A percentile compares a stretch with the other conserved stretches of the same genome.
Conservation (phyloP, 1,140 invertebrate species). For the Aphelinus atriplicis region DNA sequence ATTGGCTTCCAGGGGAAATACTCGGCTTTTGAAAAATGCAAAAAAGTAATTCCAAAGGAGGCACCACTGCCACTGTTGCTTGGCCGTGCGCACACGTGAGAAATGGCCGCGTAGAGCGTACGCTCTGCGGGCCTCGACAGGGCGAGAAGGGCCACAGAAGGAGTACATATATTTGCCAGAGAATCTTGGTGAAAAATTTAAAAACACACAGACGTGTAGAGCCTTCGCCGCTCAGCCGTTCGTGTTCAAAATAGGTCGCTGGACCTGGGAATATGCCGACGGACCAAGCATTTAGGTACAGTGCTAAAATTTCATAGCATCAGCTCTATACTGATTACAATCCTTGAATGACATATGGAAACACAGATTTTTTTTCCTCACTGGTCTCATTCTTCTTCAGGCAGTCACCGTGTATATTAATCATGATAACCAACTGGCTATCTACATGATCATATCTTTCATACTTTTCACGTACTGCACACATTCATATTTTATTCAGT, state of each 20-base stretch:
- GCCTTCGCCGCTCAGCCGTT: neutral
- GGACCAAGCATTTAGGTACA: constrained; percentile 3
- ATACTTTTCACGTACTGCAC: neutral
- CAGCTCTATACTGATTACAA: too few species aligned
- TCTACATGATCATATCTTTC: too few species aligned
- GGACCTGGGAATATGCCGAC: constrained; percentile 4
- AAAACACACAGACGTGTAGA: constrained; percentile 14
- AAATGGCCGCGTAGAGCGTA: constrained; percentile 25
- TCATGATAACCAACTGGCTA: too few species aligned
- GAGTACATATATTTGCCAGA: neutral
- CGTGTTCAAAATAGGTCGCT: neutral
- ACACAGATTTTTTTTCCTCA: too few species aligned
- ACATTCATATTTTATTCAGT: neutral
- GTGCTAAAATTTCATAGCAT: too few species aligned
- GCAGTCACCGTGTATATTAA: too few species aligned
- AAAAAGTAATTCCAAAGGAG: constrained; percentile 41
- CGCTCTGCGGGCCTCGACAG: too few species aligned
- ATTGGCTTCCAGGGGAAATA: neutral
- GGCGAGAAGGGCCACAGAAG: neutral
- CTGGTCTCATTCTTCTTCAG: too few species aligned
- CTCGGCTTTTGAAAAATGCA: constrained; percentile 37
- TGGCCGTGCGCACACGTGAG: neutral
- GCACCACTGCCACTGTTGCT: neutral
- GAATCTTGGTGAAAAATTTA: constrained; percentile 10
- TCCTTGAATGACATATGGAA: too few species aligned